Conservation (phyloP, 2,888 invertebrate species). For the Autographa pulchrina region DNA sequence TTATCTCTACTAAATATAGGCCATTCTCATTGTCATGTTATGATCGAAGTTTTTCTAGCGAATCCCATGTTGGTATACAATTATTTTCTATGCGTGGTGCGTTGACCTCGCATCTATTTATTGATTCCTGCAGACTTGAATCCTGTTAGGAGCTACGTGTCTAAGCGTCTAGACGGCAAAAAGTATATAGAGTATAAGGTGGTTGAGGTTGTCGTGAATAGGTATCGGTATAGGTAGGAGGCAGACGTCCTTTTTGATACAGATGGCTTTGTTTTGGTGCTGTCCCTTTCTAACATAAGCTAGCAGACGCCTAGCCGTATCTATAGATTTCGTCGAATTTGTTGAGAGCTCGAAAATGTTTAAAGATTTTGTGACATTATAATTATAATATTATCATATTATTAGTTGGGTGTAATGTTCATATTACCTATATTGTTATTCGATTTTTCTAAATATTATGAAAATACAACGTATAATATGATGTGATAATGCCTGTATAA, state of each 20-base stretch:
- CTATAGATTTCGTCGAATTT: slow-evolving; percentile 14
- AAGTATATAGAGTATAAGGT: slow-evolving; percentile 33
- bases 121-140: slow-evolving; percentile 76
- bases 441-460: too few relatives aligned
- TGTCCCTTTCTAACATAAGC: slow-evolving; percentile 28
- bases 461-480: too few relatives aligned
- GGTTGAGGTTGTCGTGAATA: slow-evolving; percentile 20
- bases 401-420: too few relatives aligned
- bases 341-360: too few relatives aligned
- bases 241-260: slow-evolving; percentile 22
- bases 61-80: slow-evolving; percentile 17
- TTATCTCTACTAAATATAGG: slow-evolving; percentile 50
- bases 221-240: slow-evolving; percentile 9
- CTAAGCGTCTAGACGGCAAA: slow-evolving; percentile 81
- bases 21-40: slow-evolving; percentile 44
- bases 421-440: too few relatives aligned
- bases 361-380: too few relatives aligned
- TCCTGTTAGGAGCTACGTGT: slow-evolving; percentile 74
- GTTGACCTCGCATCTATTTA: slow-evolving; percentile 78
- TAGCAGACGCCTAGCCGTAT: slow-evolving; percentile 7
- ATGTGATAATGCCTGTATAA: too few relatives aligned
- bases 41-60: slow-evolving; percentile 31
- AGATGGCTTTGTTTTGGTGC: slow-evolving; percentile 42
- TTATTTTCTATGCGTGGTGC: slow-evolving; percentile 58
- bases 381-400: too few relatives aligned